These are phyloP conservation scores for Spodoptera littoralis DNA, from an alignment of 2,888 invertebrate species.

Conservation along the genomic window DNA sequence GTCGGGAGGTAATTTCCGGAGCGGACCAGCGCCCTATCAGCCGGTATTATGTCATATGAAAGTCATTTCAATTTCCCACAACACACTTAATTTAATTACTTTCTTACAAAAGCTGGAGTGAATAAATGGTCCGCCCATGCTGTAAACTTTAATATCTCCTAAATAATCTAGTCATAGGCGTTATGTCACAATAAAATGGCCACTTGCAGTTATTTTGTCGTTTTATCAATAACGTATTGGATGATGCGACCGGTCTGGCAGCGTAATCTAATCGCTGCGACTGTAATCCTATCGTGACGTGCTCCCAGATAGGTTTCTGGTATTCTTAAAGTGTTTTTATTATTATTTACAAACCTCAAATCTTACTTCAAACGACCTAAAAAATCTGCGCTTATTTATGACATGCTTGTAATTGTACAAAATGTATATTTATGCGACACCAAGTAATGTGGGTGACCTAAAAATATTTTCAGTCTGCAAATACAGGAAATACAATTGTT, in stretches of 20 bases:
- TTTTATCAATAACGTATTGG: constrained; percentile 23
- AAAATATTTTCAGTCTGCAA: constrained; percentile 30
- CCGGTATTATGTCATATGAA: constrained; percentile 31
- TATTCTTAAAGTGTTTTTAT: constrained; percentile 6
- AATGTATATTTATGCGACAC: neutral
- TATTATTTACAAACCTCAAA: neutral
- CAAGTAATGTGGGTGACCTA: constrained; percentile 10
- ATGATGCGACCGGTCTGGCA: constrained; percentile 23
- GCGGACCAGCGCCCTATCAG: constrained; percentile 29
- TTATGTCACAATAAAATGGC: neutral
- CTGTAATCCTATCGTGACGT: constrained; percentile 46
- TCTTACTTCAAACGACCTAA: no score
- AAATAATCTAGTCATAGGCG: no score
- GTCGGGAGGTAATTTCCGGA: constrained; percentile 48
- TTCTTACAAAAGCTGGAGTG: constrained; percentile 11
- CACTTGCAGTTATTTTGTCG: constrained; percentile 27
- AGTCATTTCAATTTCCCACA: constrained; percentile 41
- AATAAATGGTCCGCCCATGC: no score
- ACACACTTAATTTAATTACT: constrained; percentile 29
- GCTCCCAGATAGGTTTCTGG: constrained; percentile 18
- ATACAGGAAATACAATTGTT: constrained; percentile 36
- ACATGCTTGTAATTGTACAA: no score
- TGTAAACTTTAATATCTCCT: no score
- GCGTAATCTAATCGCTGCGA: constrained; percentile 42
- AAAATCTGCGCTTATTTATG: no score